A percentile compares a stretch with the other conserved stretches of the same genome.
Evolutionary conservation across 2,888 invertebrate genomes (phyloP).

Genomic region (Agrenia bidenticulata): DNA sequence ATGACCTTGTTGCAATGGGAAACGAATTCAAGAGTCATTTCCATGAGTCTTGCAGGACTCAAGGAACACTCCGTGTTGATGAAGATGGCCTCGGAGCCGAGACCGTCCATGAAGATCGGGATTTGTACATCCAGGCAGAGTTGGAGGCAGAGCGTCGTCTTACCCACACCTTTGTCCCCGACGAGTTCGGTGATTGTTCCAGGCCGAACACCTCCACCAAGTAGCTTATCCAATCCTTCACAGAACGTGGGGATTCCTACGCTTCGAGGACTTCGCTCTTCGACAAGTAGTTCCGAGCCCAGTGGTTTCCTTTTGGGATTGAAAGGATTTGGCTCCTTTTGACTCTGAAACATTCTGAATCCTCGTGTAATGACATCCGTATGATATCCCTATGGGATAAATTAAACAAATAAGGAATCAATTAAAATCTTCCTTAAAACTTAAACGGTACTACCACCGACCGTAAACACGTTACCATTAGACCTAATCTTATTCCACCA

Average conservation of each 20-base stretch:
- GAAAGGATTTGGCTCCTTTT: too few relatives aligned
- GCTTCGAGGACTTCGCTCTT: constrained; percentile 8
- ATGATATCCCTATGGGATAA: too few relatives aligned
- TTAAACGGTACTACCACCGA: too few relatives aligned
- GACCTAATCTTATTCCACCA: too few relatives aligned
- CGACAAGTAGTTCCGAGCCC: not conserved
- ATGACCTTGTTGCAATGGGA: constrained; percentile 29
- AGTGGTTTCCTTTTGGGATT: not conserved
- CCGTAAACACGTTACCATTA: too few relatives aligned
- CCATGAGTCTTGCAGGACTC: constrained; percentile 23
- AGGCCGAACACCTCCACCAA: constrained; percentile 42
- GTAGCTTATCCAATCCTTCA: constrained; percentile 30
- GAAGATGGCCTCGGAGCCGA: constrained; percentile 39
- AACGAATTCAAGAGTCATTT: constrained; percentile 38
- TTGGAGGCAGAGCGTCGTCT: constrained; percentile 47
- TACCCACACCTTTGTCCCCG: constrained; percentile 46
- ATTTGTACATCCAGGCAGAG: constrained; percentile 43
- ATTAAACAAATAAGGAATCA: too few relatives aligned
- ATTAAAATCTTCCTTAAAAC: too few relatives aligned
- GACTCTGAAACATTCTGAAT: too few relatives aligned
- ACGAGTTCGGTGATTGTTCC: constrained; percentile 47
- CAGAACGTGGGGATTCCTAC: constrained; percentile 35
- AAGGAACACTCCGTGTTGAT: constrained; percentile 49
- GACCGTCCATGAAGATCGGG: constrained; percentile 28
- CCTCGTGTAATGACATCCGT: too few relatives aligned